Evolutionary conservation across 2,888 invertebrate genomes (phyloP), one percentile per base, ranked within the genome.

Genomic region (Netelia virgata): DNA sequence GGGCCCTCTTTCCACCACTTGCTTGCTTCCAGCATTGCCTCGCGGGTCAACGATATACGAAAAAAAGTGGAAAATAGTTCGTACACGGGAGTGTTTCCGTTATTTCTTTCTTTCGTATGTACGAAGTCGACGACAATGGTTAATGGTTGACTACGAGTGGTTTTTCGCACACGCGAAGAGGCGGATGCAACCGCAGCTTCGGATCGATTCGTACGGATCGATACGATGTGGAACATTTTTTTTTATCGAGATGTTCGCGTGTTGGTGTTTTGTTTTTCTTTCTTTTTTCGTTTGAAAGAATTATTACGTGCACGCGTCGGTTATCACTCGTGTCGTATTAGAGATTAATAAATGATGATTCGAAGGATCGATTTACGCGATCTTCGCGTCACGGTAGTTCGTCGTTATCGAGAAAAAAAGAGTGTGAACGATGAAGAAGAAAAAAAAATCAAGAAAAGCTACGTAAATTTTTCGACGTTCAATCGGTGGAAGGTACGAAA

Each of bases 21-120:
- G 0, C 28, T 36, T 36, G 36, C 36, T 36, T 36, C 36, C 36
- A 36, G 59, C 57, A 41, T 84, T 69, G 53, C 50, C 83, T 43
- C 55, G 43, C 57, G 69, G 20, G 66, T 55, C 10, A 76, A 76
- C 23, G 50, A 79, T 53, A 20, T 76, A 74, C 57, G 53, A 20
- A 43, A 53, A n/a, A 47, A 53, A 47, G 14, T 47, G 10, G n/a
- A 70, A 57, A 59, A 66, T 69, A 64, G 72, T 64, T 16, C 14
- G 10, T 47, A 47, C 72, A 28, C 53, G 11, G 1, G 20, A 36
- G 36, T 36, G 14, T 53, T 11, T 47, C 36, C 72, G 9, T 5
- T 10, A n/a, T 59, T 36, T 36, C 36, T 36, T 36, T 36, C 36
- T 36, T 36, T 36, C 36, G 1, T 36, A 36, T 6, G 36, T 36